These are phyloP conservation scores for Aurelia aurita DNA, from an alignment of 30 jellyfish, hydroid and myxozoan species.

Conservation along the genomic window DNA sequence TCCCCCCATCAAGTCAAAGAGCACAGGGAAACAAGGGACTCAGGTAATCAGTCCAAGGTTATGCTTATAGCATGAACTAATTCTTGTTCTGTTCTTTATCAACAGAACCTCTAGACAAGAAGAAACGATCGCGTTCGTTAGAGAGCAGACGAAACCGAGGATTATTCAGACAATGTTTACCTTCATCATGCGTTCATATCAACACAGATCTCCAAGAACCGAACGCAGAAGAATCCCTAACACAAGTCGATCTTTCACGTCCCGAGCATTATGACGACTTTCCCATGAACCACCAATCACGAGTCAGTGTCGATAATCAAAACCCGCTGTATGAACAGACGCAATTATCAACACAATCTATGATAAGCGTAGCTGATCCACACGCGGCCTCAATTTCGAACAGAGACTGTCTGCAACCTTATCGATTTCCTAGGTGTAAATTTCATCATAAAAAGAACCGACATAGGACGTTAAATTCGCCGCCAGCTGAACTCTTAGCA, in stretches of 20 bases:
- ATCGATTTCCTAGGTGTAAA: slow-evolving; percentile 77
- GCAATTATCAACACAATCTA: slow-evolving; percentile 31
- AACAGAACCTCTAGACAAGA: slow-evolving; percentile 62
- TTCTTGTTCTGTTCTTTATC: not conserved
- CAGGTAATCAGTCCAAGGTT: no score
- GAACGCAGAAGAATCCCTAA: slow-evolving; percentile 40
- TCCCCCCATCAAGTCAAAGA: no score
- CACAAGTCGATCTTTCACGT: slow-evolving; percentile 2
- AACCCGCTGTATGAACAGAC: slow-evolving; percentile 14
- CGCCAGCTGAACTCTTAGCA: slow-evolving; percentile 43
- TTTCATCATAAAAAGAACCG: slow-evolving; percentile 75
- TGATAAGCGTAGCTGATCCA: slow-evolving; percentile 23
- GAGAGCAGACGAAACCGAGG: slow-evolving; percentile 30
- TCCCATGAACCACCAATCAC: slow-evolving; percentile 15
- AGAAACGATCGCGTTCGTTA: slow-evolving; percentile 18
- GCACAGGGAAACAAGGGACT: no score
- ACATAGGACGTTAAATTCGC: slow-evolving; percentile 34
- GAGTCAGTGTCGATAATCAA: slow-evolving; percentile 11
- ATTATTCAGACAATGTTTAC: slow-evolving; percentile 30
- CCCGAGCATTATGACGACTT: slow-evolving; percentile 24
- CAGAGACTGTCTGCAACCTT: slow-evolving; percentile 72
- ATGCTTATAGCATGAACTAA: no score
- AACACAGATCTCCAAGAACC: slow-evolving; percentile 36
- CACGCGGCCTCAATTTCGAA: slow-evolving; percentile 30
- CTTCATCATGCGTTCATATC: slow-evolving; percentile 36